Evolutionary conservation across 2,113 vertebrate species (phyloP).

Genomic region (Pteronura brasiliensis): DNA sequence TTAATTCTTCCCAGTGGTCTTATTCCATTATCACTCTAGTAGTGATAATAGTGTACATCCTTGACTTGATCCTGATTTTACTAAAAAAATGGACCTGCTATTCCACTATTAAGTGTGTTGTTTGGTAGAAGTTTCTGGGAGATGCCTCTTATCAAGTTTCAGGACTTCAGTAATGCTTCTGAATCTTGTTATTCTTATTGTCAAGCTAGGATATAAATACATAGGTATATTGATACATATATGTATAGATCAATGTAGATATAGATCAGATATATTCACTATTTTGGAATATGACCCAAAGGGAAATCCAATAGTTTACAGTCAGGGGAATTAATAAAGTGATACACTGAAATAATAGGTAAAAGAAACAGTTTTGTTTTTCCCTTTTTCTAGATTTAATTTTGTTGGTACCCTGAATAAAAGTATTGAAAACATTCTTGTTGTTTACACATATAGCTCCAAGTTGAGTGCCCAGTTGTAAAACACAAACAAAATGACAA

Average conservation of each 20-base stretch:
- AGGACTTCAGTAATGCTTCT: background rate
- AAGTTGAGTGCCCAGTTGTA: background rate
- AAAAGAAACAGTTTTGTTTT: background rate
- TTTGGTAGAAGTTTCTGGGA: background rate
- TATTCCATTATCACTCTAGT: background rate
- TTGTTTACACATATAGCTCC: background rate
- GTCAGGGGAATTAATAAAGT: background rate
- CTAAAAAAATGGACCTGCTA: background rate
- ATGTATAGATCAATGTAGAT: background rate
- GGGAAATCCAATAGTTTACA: background rate
- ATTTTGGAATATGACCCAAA: background rate
- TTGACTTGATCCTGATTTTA: background rate
- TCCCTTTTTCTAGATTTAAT: background rate
- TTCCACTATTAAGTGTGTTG: background rate
- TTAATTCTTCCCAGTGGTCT: background rate
- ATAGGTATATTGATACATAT: background rate
- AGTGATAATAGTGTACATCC: background rate
- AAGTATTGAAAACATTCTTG: background rate
- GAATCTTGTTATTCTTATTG: background rate
- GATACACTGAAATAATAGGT: background rate
- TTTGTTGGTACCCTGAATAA: background rate
- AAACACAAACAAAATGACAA: constrained; percentile 16
- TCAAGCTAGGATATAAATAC: background rate
- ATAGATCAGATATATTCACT: background rate
- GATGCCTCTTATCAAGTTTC: constrained; percentile 1